These are phyloP conservation scores for Panagrolaimus sp. DNA, from an alignment of 1,140 invertebrate species.

Conservation along the genomic window DNA sequence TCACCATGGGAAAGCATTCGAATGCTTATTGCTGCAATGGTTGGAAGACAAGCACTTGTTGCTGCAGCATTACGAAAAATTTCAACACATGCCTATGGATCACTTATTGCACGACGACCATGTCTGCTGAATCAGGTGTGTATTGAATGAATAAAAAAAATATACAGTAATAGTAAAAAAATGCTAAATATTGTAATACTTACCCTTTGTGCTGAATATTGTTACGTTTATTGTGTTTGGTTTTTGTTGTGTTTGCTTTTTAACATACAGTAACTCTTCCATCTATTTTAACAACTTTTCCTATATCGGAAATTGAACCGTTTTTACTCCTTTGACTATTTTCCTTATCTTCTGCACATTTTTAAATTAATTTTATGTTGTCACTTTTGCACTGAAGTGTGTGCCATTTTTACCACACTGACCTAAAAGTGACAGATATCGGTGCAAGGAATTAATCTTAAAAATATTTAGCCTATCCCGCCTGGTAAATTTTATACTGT, in stretches of 20 bases:
- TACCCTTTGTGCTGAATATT: background rate
- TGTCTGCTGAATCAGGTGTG: slow-evolving; percentile 48
- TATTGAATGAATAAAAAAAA: slow-evolving; percentile 1
- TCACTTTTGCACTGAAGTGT: background rate
- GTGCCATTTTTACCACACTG: background rate
- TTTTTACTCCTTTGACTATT: background rate
- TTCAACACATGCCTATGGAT: slow-evolving; percentile 50
- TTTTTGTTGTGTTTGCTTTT: background rate
- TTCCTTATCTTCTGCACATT: background rate
- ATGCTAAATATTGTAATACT: too few species aligned
- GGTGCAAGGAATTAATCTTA: background rate
- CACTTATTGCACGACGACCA: slow-evolving; percentile 40
- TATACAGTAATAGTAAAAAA: background rate
- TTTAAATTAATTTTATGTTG: background rate
- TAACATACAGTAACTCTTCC: slow-evolving; percentile 16
- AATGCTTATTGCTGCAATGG: slow-evolving; percentile 50
- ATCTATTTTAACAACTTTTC: slow-evolving; percentile 20
- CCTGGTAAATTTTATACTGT: slow-evolving; percentile 91
- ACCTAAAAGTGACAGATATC: background rate
- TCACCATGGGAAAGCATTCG: slow-evolving; percentile 57
- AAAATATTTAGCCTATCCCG: slow-evolving; percentile 74
- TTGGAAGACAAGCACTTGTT: slow-evolving; percentile 52
- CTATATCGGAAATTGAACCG: background rate
- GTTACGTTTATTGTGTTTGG: background rate
- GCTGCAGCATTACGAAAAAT: slow-evolving; percentile 48